These are phyloP conservation scores for Perithous albicinctus DNA, from an alignment of 2,888 invertebrate species.

Conservation along the genomic window DNA sequence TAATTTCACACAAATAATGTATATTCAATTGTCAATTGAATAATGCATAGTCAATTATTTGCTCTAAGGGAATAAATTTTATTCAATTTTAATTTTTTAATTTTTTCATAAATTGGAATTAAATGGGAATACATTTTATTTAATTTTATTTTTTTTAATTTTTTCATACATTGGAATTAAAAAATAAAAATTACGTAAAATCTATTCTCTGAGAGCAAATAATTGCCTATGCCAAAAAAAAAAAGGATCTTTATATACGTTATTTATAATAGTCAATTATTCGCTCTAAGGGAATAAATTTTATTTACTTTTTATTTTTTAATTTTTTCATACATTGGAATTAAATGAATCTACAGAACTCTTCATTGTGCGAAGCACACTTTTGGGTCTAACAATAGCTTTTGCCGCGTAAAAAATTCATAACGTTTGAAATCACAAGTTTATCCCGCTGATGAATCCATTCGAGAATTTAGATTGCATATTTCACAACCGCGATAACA, in stretches of 20 bases:
- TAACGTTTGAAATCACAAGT: neutral
- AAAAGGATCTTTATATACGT: too few species aligned
- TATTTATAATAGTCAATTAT: too few species aligned
- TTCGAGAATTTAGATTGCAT: constrained; percentile 45
- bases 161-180: neutral
- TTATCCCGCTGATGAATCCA: constrained; percentile 19
- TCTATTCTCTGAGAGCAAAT: too few species aligned
- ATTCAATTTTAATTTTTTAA: neutral
- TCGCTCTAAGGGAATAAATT: neutral
- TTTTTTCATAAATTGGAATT: neutral
- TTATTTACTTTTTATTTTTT: neutral
- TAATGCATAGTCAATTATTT: too few species aligned
- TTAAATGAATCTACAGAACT: neutral
- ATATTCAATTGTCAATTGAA: too few species aligned
- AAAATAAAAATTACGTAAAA: too few species aligned
- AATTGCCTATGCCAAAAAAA: too few species aligned
- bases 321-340: neutral
- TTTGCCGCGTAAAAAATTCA: neutral
- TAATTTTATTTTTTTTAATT: neutral
- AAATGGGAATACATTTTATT: neutral
- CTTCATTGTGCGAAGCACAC: neutral
- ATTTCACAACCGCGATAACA: constrained; percentile 24
- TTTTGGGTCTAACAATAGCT: neutral
- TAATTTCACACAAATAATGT: too few species aligned
- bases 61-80: neutral